A percentile compares a stretch with the other conserved stretches of the same genome.
Conservation (phyloP, 2,113 vertebrate species). For the Tichodroma muraria region DNA sequence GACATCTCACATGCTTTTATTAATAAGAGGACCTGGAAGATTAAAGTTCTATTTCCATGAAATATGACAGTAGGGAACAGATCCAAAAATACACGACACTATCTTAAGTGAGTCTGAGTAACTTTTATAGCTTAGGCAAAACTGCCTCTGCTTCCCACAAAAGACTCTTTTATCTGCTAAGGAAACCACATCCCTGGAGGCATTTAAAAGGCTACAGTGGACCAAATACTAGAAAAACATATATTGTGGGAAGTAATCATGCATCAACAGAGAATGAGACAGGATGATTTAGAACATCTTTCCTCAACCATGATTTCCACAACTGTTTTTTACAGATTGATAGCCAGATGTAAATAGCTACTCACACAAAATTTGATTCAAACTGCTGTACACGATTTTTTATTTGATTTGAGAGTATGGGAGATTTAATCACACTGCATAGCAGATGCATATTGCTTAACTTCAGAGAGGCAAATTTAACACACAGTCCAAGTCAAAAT, state of each 20-base stretch:
- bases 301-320: neutral
- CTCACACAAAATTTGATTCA: neutral
- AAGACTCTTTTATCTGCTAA: neutral
- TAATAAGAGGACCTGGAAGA: neutral
- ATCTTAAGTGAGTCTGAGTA: neutral
- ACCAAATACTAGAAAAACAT: neutral
- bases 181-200: neutral
- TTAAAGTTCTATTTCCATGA: neutral
- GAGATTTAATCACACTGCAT: neutral
- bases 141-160: neutral
- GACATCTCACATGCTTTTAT: neutral
- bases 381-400: neutral
- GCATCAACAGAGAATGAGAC: neutral
- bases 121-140: neutral
- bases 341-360: neutral
- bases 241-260: neutral
- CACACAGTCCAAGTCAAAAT: neutral
- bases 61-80: neutral
- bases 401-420: neutral
- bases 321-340: neutral
- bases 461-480: neutral
- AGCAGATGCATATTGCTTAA: neutral
- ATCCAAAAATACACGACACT: neutral
- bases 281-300: neutral
- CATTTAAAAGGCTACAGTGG: neutral